Evolutionary conservation across 2,113 vertebrate species (phyloP).

Genomic region (Emydocephalus ijimae): DNA sequence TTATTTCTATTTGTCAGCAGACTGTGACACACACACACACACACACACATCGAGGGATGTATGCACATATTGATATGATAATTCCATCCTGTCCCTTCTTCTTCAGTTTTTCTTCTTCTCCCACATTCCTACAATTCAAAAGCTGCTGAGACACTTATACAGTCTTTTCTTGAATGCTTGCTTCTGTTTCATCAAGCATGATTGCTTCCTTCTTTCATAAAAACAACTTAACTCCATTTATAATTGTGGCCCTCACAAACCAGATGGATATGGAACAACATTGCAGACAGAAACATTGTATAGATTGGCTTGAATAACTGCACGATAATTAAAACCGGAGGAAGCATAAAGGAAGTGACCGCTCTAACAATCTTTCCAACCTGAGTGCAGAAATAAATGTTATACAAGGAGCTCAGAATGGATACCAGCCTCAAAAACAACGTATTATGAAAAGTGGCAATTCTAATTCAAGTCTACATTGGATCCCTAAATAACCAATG

Average conservation of each 20-base stretch:
- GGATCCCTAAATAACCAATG: background rate
- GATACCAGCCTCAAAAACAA: background rate
- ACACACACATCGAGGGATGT: background rate
- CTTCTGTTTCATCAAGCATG: background rate
- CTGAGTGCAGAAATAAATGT: background rate
- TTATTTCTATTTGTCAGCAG: background rate
- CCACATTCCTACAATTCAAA: background rate
- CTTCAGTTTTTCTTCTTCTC: background rate
- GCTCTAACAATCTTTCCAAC: background rate
- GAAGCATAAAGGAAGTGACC: background rate
- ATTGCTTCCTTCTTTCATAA: background rate
- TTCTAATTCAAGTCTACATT: background rate
- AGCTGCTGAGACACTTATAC: background rate
- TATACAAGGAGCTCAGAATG: background rate
- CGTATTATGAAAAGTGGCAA: background rate
- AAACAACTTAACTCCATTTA: background rate
- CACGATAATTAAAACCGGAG: background rate
- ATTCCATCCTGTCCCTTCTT: background rate
- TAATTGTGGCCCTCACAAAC: background rate
- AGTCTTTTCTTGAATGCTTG: background rate
- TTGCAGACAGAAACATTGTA: background rate
- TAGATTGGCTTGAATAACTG: background rate
- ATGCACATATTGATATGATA: background rate
- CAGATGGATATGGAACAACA: background rate
- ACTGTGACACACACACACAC: background rate